phyloP scores from a whole-genome alignment of 2,888 invertebrate genomes.

The Pseudococcus viburni region DNA sequence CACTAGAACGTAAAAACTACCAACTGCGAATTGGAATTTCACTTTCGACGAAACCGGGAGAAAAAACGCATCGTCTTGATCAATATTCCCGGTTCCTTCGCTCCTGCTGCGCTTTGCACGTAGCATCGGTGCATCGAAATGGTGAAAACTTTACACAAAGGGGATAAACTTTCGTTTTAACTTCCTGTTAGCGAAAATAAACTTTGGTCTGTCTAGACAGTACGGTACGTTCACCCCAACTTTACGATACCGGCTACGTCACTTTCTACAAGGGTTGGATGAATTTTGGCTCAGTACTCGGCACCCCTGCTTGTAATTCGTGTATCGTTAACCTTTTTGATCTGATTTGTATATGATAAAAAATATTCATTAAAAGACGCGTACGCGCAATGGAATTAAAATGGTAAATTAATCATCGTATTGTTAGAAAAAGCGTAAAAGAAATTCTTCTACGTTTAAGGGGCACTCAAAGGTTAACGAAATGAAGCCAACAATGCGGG shows the following conservation, averaged over 20 bases:
- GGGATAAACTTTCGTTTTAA: constrained; percentile 42
- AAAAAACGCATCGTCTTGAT: too few relatives aligned
- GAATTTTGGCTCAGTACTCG: background rate
- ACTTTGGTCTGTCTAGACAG: constrained; percentile 24
- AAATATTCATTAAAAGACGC: constrained; percentile 49
- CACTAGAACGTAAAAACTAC: too few relatives aligned
- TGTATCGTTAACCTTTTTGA: constrained; percentile 50
- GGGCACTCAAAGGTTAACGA: constrained; percentile 64
- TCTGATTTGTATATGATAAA: constrained; percentile 48
- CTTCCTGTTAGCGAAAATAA: constrained; percentile 45
- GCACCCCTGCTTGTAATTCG: background rate
- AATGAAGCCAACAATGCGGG: constrained; percentile 63
- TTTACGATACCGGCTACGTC: background rate
- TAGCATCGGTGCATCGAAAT: background rate
- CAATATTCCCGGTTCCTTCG: too few relatives aligned
- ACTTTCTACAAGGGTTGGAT: background rate
- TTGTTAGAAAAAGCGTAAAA: constrained; percentile 61
- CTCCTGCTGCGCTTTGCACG: background rate
- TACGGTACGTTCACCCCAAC: constrained; percentile 44
- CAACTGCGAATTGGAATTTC: too few relatives aligned
- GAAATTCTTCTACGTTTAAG: constrained; percentile 61
- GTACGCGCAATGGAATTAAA: constrained; percentile 51
- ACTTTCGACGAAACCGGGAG: too few relatives aligned
- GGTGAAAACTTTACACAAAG: background rate
- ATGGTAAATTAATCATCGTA: constrained; percentile 63